Base-by-base conservation (phyloP, 2,888 invertebrate genomes). In the Julus scandinavius region DNA sequence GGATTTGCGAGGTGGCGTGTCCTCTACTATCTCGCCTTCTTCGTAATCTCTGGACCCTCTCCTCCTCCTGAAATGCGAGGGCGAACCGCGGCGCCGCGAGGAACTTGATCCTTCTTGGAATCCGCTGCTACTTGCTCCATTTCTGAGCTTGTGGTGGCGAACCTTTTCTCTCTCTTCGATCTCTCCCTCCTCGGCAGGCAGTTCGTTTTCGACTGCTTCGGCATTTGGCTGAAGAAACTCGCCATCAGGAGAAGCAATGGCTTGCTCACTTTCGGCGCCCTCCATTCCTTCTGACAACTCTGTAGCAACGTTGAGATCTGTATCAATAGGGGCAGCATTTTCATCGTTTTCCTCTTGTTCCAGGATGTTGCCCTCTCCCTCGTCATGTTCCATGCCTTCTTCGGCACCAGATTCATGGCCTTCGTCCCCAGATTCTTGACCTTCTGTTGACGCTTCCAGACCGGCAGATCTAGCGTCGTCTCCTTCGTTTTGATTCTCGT, bases 11-110 rank as follows among this genome's bases (percentile, higher is more conserved):
- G 50, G 88, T 2, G 88, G 72, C 17, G 85, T 83, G 45, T 85
- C 41, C 17, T 89, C 86, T 3, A 88, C 87, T 54, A 89, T 88
- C 72, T 90, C 90, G 1, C 89, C 90, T 86, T 90, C 90, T 85
- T 90, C 90, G 15, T 58, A 85, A 45, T 88, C 88, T 54, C 41
- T 29, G 6, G 29, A 45, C 17, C 86, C 86, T 45, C 63, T 17
- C 38, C 49, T n/a, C 63, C 87, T 50, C 13, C 85, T 50, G 38
- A 80, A 80, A 13, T 38, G 80, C 2, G 80, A 13, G 2, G 45
- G 45, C 9, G 49, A 49, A 87, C 80, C 83, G 13, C 41, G 72
- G 40, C 87, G 87, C 17, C 83, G 1, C 2, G 85, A 45, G 15
- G 85, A 50, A 20, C 49, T 20, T 2, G 45, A 45, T 2, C n/a